Base-by-base conservation (phyloP, 2,113 vertebrate genomes). In the Pachyramphus minor region DNA sequence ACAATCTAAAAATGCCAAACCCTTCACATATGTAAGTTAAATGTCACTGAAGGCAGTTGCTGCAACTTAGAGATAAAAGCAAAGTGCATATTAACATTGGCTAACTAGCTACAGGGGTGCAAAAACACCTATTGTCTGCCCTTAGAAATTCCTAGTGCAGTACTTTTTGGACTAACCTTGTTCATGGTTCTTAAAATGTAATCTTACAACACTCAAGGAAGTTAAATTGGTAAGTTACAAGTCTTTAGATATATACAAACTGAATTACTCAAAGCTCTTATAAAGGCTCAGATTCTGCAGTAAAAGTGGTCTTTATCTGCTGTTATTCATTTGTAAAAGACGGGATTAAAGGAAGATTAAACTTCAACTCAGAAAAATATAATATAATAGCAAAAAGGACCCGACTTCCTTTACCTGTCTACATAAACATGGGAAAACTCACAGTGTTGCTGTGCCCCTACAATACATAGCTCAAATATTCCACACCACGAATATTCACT, bases 1-100 rank as follows among this genome's bases (percentile, higher is more conserved):
- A 98, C 97, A 96, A 95, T 95, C 90, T 95, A 97, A 97, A 98
- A 98, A 97, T 97, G 96, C 96, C 98, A 97, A 59, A 95, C 95
- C 80, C 89, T 95, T 96, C 97, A 97, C 95, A 93, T 96, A 96
- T 97, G 96, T 97, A 98, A 97, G 96, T 94, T 97, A 98, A 98
- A 98, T 97, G 97, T 98, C 97, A 97, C 72, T 93, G 96, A 87
- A 91, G 91, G 98, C 66, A 97, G 92, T 96, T 97, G 97, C 97
- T 97, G 94, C 91, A 96, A 97, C 96, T 97, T 96, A 87, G 91
- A 97, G 81, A 96, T 81, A 97, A 97, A 97, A 98, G 90, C 88
- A 97, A 97, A 98, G 95, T 66, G 94, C 96, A 87, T 97, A 97
- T 96, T 96, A 97, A 87, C 66, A 15, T 78, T 95, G 95, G 85